Base-by-base conservation (phyloP, 2,888 invertebrate species). In the Rapana venosa region DNA sequence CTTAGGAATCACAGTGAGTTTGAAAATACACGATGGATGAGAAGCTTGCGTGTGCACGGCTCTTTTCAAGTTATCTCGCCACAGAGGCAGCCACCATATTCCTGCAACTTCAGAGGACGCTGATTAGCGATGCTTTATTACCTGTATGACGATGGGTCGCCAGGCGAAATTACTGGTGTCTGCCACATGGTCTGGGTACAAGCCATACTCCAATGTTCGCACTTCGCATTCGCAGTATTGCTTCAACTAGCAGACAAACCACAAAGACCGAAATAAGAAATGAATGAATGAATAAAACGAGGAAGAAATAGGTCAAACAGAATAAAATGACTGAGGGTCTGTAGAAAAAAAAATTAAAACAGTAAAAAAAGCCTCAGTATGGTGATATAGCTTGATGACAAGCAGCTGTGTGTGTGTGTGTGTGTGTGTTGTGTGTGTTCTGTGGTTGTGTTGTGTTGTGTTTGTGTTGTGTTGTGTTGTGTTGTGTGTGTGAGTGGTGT, bases 91-190 rank as follows among this genome's bases (percentile, higher is more conserved):
- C 66, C 47, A 47, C 47, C n/a, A n/a, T n/a, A n/a, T n/a, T n/a
- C 2, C 47, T 47, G 4, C 47, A 47, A 47, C 8, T 47, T 47
- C 47, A 47, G 47, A 47, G 47, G 47, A 47, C 8, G 2, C 47
- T 47, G 4, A 47, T 47, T 47, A 47, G n/a, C n/a, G n/a, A 94
- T 58, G n/a, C n/a, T 47, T 47, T 47, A 47, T 79, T 91, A 94
- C 94, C 93, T 94, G 94, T 56, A 94, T 93, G 15, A 95, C 92
- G 20, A 95, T 93, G 17, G 95, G 94, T 61, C 93, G 90, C 91
- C 93, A 95, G 0, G 95, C 94, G 88, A 91, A 93, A 87, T 92
- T 94, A n/a, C 90, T 79, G 30, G 91, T 90, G 86, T 93, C 92
- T 0, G 93, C 90, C 15, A 95, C 93, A 88, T 94, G 94, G n/a